Evolutionary conservation across 2,888 invertebrate species (phyloP).

Genomic region (Cotesia congregata): DNA sequence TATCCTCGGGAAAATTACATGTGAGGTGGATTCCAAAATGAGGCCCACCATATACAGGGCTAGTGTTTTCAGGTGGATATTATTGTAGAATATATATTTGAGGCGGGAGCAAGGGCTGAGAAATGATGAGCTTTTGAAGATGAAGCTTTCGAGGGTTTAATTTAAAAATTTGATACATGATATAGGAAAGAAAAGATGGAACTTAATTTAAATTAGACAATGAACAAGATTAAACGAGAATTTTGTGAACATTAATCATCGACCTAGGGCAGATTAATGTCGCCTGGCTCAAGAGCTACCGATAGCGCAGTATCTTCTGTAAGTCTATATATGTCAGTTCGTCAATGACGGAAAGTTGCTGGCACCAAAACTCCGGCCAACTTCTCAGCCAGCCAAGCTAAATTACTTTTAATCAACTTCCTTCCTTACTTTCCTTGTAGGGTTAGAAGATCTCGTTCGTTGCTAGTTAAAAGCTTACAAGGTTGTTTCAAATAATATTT

Average conservation of each 20-base stretch:
- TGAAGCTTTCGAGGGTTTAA: neutral
- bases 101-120: neutral
- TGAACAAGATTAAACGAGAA: conserved; percentile 14
- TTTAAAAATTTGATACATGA: conserved; percentile 21
- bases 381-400: conserved; percentile 49
- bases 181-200: neutral
- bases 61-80: neutral
- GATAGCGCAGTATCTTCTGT: neutral
- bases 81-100: neutral
- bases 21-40: conserved; percentile 14
- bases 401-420: conserved; percentile 59
- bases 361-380: conserved; percentile 47
- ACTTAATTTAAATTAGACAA: conserved; percentile 25
- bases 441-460: conserved; percentile 7
- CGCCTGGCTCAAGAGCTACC: conserved; percentile 19
- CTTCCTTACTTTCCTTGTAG: conserved; percentile 11
- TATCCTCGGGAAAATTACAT: conserved; percentile 16
- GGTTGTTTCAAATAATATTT: neutral
- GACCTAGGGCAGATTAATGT: conserved; percentile 26
- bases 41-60: neutral
- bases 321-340: conserved; percentile 31
- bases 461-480: neutral
- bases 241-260: conserved; percentile 30
- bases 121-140: conserved; percentile 15
- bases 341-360: conserved; percentile 55